Base-by-base conservation (phyloP, 2,113 vertebrate species). In the Apus apus region DNA sequence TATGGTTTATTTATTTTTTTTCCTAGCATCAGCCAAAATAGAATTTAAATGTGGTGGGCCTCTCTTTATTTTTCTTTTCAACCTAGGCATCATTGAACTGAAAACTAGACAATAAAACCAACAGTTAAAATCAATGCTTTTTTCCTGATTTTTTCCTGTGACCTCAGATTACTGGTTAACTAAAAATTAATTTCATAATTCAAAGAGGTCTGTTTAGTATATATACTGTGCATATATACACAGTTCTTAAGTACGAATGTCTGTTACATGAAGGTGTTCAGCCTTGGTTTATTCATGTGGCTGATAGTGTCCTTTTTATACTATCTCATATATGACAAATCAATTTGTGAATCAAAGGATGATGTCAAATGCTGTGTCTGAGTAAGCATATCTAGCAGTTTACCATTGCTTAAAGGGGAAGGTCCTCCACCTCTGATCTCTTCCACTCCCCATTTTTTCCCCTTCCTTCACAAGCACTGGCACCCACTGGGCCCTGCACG, bases 11-110 rank as follows among this genome's bases (percentile, higher is more conserved):
- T 53, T 20, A 11, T 56, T 40, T 76, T 81, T 81, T 14, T 29
- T 51, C 17, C 5, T 18, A 40, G 27, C 19, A 50, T 66, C 57
- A 60, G 13, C 2, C 43, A 74, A 51, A 53, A 38, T 22, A 46
- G 3, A 48, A 50, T 23, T 2, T 12, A 16, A 54, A 34, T 38
- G 70, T 15, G 5, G 5, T 68, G 13, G 15, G 16, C 17, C 40
- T 54, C 4, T 30, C n/a, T 36, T 51, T 5, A 19, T 67, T 72
- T 4, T 54, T 68, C 8, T 58, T 50, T 54, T 67, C 26, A 54
- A 27, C 8, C 4, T 56, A 3, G 32, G 29, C 1, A 1, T 23
- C 1, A 0, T 36, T 78, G 73, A 64, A 50, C n/a, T 34, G 56
- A 75, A 73, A 74, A 38, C 27, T 58, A 21, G 50, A 21, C 20